phyloP scores from a whole-genome alignment of 2,797 vertebrate species.

The Euthynnus affinis region DNA sequence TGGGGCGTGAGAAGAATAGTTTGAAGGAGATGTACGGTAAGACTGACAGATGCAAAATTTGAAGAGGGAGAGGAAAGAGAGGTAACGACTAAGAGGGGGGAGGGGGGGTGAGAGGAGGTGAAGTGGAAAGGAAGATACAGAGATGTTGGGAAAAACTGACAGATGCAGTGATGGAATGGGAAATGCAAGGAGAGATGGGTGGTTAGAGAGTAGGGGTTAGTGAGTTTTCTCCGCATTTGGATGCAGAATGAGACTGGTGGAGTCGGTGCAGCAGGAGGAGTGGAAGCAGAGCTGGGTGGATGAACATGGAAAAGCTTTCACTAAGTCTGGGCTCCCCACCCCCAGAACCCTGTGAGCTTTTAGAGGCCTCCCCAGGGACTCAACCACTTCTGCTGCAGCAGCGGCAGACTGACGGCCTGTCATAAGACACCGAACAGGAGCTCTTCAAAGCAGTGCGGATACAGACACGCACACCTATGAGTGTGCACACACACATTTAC shows the following conservation, averaged over 20 bases:
- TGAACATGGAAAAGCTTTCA: conserved; percentile 89
- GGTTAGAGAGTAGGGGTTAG: conserved; percentile 65
- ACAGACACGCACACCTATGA: conserved; percentile 23
- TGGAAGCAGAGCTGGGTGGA: conserved; percentile 64
- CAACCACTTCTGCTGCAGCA: conserved; percentile 60
- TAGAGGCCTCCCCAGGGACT: conserved; percentile 74
- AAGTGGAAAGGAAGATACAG: conserved; percentile 76
- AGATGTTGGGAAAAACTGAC: conserved; percentile 71
- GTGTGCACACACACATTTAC: background rate
- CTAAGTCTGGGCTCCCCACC: conserved; percentile 67
- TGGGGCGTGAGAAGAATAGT: conserved; percentile 18
- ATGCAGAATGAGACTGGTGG: conserved; percentile 65
- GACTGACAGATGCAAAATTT: conserved; percentile 68
- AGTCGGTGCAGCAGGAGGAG: conserved; percentile 53
- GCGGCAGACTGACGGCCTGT: conserved; percentile 76
- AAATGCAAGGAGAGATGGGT: conserved; percentile 44
- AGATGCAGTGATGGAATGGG: conserved; percentile 62
- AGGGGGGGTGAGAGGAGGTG: conserved; percentile 64
- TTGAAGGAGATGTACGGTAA: conserved; percentile 68
- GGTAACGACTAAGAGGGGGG: conserved; percentile 48
- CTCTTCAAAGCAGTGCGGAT: conserved; percentile 49
- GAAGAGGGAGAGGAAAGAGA: conserved; percentile 44
- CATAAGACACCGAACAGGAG: conserved; percentile 63
- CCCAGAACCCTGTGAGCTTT: conserved; percentile 78
- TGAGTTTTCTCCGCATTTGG: conserved; percentile 67